Percentiles rank a stretch among this genome's conserved stretches.
phyloP scores from a whole-genome alignment of 2,113 vertebrate species.

The Alethe diademata region DNA sequence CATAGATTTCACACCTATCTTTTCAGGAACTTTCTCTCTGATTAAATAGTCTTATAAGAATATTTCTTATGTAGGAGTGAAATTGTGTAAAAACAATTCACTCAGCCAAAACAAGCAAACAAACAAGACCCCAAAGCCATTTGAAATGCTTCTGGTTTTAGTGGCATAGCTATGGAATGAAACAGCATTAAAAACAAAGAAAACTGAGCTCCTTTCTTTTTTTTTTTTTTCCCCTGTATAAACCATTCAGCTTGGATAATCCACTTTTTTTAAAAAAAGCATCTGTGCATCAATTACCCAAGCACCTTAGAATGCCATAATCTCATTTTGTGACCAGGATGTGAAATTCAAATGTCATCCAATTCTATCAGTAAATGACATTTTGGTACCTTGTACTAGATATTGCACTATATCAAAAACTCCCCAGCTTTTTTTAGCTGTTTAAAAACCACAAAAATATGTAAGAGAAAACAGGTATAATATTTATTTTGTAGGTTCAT shows the following conservation, averaged over 20 bases:
- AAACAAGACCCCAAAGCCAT: background rate
- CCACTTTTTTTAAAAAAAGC: background rate
- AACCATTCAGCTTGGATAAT: background rate
- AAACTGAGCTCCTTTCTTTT: background rate
- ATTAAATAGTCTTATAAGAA: slow-evolving; percentile 52
- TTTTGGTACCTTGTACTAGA: background rate
- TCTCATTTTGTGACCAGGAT: slow-evolving; percentile 24
- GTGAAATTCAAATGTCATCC: slow-evolving; percentile 40
- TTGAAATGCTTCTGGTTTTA: background rate
- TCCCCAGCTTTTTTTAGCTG: background rate
- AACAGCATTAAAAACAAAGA: slow-evolving; percentile 5
- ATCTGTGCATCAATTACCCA: background rate
- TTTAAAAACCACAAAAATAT: background rate
- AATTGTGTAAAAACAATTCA: background rate
- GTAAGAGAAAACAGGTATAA: background rate
- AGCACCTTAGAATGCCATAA: background rate
- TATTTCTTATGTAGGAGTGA: background rate
- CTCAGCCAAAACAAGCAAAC: background rate
- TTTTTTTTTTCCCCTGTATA: background rate
- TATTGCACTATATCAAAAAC: background rate
- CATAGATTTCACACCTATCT: slow-evolving; percentile 42
- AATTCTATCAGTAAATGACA: background rate
- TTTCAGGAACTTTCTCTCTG: slow-evolving; percentile 37
- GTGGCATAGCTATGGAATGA: background rate
- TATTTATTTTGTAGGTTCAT: background rate